Evolutionary conservation across 2,113 vertebrate species (phyloP), one percentile per base, ranked within the genome.

Genomic region (Nymphicus hollandicus): DNA sequence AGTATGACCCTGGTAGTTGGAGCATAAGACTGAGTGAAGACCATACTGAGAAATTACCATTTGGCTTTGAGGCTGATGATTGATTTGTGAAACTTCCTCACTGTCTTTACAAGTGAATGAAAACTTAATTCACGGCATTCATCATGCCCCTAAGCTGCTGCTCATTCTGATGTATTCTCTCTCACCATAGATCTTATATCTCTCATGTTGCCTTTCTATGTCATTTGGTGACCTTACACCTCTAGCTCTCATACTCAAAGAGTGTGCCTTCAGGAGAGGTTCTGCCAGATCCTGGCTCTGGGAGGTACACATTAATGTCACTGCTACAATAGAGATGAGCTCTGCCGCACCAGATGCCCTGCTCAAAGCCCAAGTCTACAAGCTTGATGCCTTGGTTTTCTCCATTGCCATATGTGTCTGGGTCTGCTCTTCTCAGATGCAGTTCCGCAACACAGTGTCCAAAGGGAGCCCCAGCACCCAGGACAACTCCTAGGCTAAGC

Each of bases 201-300:
- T 69, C 35, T 83, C 3, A 0, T 27, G 35, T 18, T 43, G 18
- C 0, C 2, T 35, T 79, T 81, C 33, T 60, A 5, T 39, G 35
- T 47, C 33, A 41, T 64, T 92, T 76, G n/a, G 23, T 44, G 39
- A 87, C 31, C 37, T 68, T 41, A 73, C 3, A 35, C 9, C 63
- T 81, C 28, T 22, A 66, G 43, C 43, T 79, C 31, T 71, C 55
- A 39, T 11, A 52, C 25, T 14, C 22, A n/a, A 63, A 49, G 13
- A 74, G 1, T 0, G 1, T 53, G 50, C 6, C 7, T 19, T 11
- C 23, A 20, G 55, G 29, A 35, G 13, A 14, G 35, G 3, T 65
- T 6, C 50, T 73, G 46, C 50, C 66, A 33, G 17, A 9, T 35
- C 28, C n/a, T 68, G 66, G 19, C 43, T 81, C 52, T 90, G 43